Base-by-base conservation (phyloP, 2,888 invertebrate species). In the Oscheius myriophilus region DNA sequence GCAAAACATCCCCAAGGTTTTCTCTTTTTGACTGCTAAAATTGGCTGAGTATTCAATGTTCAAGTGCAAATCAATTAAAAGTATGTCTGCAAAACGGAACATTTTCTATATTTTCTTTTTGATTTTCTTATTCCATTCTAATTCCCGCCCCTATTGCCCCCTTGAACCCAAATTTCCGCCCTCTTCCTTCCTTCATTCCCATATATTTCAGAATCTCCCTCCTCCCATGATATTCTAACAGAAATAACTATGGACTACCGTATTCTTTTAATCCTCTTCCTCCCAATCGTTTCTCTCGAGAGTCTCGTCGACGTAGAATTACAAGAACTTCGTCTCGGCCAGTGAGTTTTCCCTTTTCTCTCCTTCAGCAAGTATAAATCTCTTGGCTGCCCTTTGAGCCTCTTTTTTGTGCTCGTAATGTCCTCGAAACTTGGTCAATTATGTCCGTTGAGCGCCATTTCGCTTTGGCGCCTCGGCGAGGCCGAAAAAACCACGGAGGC, bases 311-410 rank as follows among this genome's bases (percentile, higher is more conserved):
- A 82, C 63, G 78, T 80, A 41, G 71, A 82, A 64, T 69, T 82
- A 52, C 79, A 80, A 67, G 82, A 82, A 69, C 73, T 82, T 25
- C 72, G 79, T 16, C 67, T 80, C 21, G 82, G 82, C 74, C 79
- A 82, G 82, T 82, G 57, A 76, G 82, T 80, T 57, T n/a, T 46
- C 41, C 6, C 14, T 59, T 11, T 18, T 18, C 16, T 18, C 49
- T 18, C 2, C 4, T 42, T 42, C 43, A 12, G 9, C 18, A n/a
- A 18, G 46, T n/a, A n/a, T 1, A 2, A 18, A 45, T 4, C 46
- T 4, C 49, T 18, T 49, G 18, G 18, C 23, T 49, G 49, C 49
- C 18, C 49, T 23, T 23, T 21, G 18, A 49, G 23, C 2, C 23
- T 49, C 21, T 49, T 23, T 21, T 23, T 49, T 49, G 18, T 21